Evolutionary conservation across 2,888 invertebrate genomes (phyloP).

Genomic region (Malthinus seriepunctatus): DNA sequence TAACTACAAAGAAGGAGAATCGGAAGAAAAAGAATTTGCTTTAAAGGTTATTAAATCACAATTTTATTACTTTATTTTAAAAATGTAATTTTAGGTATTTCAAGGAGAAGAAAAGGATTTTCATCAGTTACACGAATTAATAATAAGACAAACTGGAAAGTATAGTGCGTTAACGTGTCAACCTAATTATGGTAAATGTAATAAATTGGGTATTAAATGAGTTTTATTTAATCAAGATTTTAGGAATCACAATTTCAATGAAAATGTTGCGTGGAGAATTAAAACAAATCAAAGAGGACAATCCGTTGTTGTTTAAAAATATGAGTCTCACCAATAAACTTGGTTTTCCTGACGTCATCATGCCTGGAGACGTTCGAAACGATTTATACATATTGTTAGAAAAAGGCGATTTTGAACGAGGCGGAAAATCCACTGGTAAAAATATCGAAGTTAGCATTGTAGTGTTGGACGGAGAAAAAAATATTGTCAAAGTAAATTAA

Average conservation of each 20-base stretch:
- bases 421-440: conserved; percentile 91
- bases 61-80: neutral
- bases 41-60: conserved; percentile 62
- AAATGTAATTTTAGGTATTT: conserved; percentile 62
- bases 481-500: conserved; percentile 63
- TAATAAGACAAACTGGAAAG: conserved; percentile 84
- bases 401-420: conserved; percentile 89
- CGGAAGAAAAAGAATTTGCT: conserved; percentile 77
- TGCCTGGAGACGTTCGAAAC: conserved; percentile 93
- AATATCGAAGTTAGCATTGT: conserved; percentile 88
- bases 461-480: conserved; percentile 79
- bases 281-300: conserved; percentile 76
- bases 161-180: conserved; percentile 81
- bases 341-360: conserved; percentile 93
- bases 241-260: conserved; percentile 78
- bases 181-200: conserved; percentile 73
- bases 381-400: conserved; percentile 89
- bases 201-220: conserved; percentile 1
- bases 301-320: conserved; percentile 77
- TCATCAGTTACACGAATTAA: conserved; percentile 84
- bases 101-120: conserved; percentile 91
- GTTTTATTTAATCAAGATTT: conserved; percentile 31
- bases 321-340: conserved; percentile 84
- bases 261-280: conserved; percentile 81
- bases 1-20: conserved; percentile 63